Percentiles rank a stretch among this genome's conserved stretches.
Conservation (phyloP, 2,113 vertebrate species). For the Oncorhynchus clarkii region DNA sequence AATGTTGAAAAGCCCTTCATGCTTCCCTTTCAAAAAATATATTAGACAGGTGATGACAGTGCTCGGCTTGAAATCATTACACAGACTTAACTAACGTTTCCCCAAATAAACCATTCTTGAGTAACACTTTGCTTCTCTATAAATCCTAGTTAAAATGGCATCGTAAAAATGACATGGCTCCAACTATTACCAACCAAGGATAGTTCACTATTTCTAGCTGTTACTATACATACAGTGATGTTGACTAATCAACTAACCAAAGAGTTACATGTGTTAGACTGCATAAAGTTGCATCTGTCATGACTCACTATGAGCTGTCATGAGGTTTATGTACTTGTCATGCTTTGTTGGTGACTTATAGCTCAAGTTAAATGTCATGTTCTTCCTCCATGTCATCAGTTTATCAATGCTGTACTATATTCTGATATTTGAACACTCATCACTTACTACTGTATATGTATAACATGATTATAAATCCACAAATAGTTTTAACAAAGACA, state of each 20-base stretch:
- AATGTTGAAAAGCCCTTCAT: neutral
- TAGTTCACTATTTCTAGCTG: neutral
- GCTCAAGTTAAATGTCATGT: slow-evolving; percentile 5
- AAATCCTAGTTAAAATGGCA: slow-evolving; percentile 1
- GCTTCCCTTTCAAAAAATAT: neutral
- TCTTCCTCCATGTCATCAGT: neutral
- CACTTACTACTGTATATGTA: slow-evolving; percentile 3
- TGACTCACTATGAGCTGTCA: neutral
- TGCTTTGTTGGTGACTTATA: neutral
- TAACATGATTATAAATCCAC: slow-evolving; percentile 9
- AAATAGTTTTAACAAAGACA: slow-evolving; percentile 6
- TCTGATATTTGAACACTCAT: neutral
- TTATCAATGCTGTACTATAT: neutral
- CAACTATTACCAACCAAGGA: neutral
- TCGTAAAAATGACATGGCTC: neutral
- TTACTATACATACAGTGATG: neutral
- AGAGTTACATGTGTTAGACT: neutral
- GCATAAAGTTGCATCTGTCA: neutral
- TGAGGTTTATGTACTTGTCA: neutral
- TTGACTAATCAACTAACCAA: neutral
- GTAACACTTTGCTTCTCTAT: slow-evolving; percentile 1
- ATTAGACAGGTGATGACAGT: neutral
- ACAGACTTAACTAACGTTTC: neutral
- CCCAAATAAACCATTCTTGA: neutral
- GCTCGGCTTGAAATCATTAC: neutral